Base-by-base conservation (phyloP, 1,140 invertebrate genomes). In the Leguminivora glycinivorella region DNA sequence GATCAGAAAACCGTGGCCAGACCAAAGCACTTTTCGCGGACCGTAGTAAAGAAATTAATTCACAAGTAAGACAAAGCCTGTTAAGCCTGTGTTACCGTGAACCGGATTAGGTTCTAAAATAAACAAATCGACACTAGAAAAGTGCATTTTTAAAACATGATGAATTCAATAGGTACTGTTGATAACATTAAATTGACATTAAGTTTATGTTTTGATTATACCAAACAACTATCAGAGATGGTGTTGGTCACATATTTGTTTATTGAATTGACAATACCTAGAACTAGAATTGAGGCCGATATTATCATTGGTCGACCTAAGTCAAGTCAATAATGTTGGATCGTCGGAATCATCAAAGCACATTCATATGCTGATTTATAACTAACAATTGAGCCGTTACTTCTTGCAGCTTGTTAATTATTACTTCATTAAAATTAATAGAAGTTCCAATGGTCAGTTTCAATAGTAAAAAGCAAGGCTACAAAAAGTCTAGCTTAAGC, bases 331-430 rank as follows among this genome's bases (percentile, higher is more conserved):
- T 52, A 22, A 22, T 19, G 47, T 19, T 10, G 19, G 22, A 22
- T 52, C 22, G 47, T 52, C 47, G 47, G 47, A 52, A 52, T 22
- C 47, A 52, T 52, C 47, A 52, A 52, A 52, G 47, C 19, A 52
- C 7, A 2, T 52, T 52, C 6, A 52, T 52, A 22, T 1, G n/a
- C 19, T 52, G 47, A 52, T 52, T 22, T 52, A 52, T 52, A 10
- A 19, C 7, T 52, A 52, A 22, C 47, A 52, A 52, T 52, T 52
- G 47, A 19, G 7, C n/a, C 19, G 47, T 52, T 1, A 19, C 3
- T 19, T 1, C 17, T 52, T 34, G 34, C 34, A 34, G 12, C 10
- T 34, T 10, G 34, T 9, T 34, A 34, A 34, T 34, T 34, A 34
- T 34, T 34, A 38, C 34, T 38, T 52, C 47, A 52, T 52, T 52